A percentile compares a stretch with the other conserved stretches of the same genome.
These are phyloP conservation scores for Isotomurus palustris DNA, from an alignment of 2,888 invertebrate species.

Conservation along the genomic window DNA sequence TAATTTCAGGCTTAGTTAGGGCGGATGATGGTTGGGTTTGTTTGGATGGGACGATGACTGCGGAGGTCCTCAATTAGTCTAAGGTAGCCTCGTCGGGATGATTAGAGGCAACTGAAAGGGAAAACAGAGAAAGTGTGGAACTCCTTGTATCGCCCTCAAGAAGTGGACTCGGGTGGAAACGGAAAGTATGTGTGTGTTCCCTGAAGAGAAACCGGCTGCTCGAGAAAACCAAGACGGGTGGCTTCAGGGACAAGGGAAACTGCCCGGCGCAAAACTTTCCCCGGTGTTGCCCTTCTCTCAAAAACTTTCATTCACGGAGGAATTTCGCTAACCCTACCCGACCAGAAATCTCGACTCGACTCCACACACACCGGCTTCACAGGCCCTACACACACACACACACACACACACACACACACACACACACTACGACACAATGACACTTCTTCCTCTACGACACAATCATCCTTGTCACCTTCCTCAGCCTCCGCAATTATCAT, in stretches of 20 bases:
- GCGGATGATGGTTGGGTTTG: too few relatives aligned
- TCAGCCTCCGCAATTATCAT: too few relatives aligned
- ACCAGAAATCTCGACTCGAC: neutral
- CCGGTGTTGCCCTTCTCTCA: constrained; percentile 9
- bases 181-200: constrained; percentile 28
- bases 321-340: neutral
- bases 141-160: constrained; percentile 1
- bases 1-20: too few relatives aligned
- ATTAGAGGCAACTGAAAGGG: too few relatives aligned
- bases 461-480: too few relatives aligned
- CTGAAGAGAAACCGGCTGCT: constrained; percentile 31
- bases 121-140: neutral
- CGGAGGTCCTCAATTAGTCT: too few relatives aligned
- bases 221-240: constrained; percentile 19
- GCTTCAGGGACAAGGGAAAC: constrained; percentile 3
- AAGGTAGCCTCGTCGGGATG: too few relatives aligned
- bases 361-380: neutral
- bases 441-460: too few relatives aligned
- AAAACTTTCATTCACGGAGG: neutral
- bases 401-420: too few relatives aligned
- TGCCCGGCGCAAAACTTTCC: constrained; percentile 3
- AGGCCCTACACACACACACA: too few relatives aligned
- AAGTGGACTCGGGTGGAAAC: constrained; percentile 21
- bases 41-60: too few relatives aligned
- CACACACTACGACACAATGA: too few relatives aligned